Base-by-base conservation (phyloP, 30 jellyfish, hydroid and myxozoan genomes). In the Euphysa ruthae region DNA sequence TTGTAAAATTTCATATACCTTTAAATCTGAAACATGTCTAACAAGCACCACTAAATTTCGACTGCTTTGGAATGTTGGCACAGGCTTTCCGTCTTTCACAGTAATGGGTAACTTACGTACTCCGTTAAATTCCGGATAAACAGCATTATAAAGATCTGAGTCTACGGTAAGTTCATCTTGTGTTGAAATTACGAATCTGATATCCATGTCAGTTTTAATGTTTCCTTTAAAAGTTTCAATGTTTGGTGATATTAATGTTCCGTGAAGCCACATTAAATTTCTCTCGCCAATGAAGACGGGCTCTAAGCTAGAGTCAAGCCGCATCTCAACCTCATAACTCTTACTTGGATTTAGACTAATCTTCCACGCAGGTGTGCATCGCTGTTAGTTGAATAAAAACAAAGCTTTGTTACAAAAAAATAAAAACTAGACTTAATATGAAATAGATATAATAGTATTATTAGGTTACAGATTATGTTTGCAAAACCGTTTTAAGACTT, bases 311-410 rank as follows among this genome's bases (percentile, higher is more conserved):
- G 69, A 65, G 52, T 75, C 87, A 15, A 68, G 35, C 23, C 66
- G 72, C 5, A 78, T 63, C 35, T 49, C 56, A 18, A 56, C 95
- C 66, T 83, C 95, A 61, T 51, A 82, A 66, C 94, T 82, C 4
- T 84, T 15, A 6, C 92, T 74, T 2, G 91, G 91, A 44, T 42
- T 26, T 25, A 78, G 24, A 35, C 70, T 61, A 19, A 82, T 58
- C 51, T 64, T 73, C 94, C 94, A 82, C 21, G 62, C 51, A n/a
- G 56, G n/a, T n/a, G n/a, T n/a, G n/a, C n/a, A n/a, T n/a, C n/a
- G n/a, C n/a, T n/a, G n/a, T n/a, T n/a, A n/a, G n/a, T n/a, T n/a
- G n/a, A n/a, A n/a, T n/a, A n/a, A n/a, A n/a, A n/a, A n/a, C n/a
- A n/a, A n/a, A n/a, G n/a, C n/a, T n/a, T n/a, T n/a, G n/a, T n/a